Evolutionary conservation across 1,140 invertebrate genomes (phyloP).

Genomic region (Helicoverpa armigera): DNA sequence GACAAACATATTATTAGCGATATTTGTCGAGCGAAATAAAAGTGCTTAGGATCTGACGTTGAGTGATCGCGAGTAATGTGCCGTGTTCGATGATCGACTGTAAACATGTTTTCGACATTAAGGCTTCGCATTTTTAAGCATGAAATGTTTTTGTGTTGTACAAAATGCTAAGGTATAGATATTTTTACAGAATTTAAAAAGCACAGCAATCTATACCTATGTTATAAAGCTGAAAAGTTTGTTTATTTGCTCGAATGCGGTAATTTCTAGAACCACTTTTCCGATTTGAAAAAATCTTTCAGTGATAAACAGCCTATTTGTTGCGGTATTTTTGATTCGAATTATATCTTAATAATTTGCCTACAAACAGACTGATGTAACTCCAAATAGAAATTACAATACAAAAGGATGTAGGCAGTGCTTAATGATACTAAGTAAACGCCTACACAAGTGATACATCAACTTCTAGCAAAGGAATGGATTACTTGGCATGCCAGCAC

Average conservation of each 20-base stretch:
- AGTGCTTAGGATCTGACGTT: constrained; percentile 20
- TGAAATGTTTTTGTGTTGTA: too few species aligned
- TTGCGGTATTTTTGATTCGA: too few species aligned
- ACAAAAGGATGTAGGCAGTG: constrained; percentile 22
- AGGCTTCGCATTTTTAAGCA: not conserved
- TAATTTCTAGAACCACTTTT: too few species aligned
- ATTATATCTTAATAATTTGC: too few species aligned
- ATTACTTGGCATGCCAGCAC: not conserved
- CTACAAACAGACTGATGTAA: not conserved
- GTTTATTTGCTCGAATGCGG: too few species aligned
- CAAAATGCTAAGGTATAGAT: too few species aligned
- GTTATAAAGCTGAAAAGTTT: too few species aligned
- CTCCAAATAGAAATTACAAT: not conserved
- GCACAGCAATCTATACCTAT: too few species aligned
- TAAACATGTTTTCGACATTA: constrained; percentile 35
- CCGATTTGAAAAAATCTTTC: too few species aligned
- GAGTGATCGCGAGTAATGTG: constrained; percentile 45
- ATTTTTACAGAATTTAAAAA: too few species aligned
- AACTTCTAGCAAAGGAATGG: not conserved
- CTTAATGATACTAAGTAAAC: not conserved
- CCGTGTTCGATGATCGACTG: constrained; percentile 27
- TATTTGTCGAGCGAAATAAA: constrained; percentile 5
- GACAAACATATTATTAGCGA: constrained; percentile 8
- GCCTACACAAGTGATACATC: not conserved
- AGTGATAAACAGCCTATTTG: too few species aligned